Evolutionary conservation across 2,113 vertebrate species (phyloP).

Genomic region (Procavia capensis): DNA sequence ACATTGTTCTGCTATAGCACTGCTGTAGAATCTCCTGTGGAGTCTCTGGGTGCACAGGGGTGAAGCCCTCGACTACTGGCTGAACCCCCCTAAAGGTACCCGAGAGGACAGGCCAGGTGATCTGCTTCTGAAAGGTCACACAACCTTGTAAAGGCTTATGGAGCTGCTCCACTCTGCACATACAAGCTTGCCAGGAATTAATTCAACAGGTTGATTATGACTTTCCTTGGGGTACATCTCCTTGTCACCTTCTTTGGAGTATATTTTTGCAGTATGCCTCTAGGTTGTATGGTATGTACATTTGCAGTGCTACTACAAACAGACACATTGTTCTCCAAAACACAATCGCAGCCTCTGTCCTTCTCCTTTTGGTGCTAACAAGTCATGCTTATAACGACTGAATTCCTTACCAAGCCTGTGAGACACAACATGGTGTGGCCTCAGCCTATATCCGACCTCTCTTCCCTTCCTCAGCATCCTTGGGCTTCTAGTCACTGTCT

Average conservation of each 20-base stretch:
- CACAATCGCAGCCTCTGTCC: neutral
- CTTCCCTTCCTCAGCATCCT: rapidly evolving
- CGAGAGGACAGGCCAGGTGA: too few relatives aligned
- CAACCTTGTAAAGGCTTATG: too few relatives aligned
- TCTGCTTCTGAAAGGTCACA: too few relatives aligned
- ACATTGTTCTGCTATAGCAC: neutral
- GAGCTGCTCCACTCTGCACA: too few relatives aligned
- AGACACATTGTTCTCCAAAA: neutral
- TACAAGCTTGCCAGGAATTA: too few relatives aligned
- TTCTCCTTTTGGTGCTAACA: neutral
- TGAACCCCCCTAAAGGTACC: too few relatives aligned
- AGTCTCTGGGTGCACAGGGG: too few relatives aligned
- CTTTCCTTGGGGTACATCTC: neutral
- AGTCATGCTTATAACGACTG: rapidly evolving
- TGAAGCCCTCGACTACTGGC: too few relatives aligned
- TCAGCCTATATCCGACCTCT: neutral
- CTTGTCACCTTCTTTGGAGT: neutral
- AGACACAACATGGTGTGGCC: rapidly evolving
- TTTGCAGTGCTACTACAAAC: neutral
- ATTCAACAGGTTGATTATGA: too few relatives aligned
- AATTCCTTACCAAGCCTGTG: neutral
- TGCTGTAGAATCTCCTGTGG: too few relatives aligned
- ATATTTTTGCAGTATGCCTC: neutral
- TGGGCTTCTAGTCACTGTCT: neutral
- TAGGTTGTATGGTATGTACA: neutral